Conservation (phyloP, 2,113 vertebrate genomes). For the Alouatta palliata region DNA sequence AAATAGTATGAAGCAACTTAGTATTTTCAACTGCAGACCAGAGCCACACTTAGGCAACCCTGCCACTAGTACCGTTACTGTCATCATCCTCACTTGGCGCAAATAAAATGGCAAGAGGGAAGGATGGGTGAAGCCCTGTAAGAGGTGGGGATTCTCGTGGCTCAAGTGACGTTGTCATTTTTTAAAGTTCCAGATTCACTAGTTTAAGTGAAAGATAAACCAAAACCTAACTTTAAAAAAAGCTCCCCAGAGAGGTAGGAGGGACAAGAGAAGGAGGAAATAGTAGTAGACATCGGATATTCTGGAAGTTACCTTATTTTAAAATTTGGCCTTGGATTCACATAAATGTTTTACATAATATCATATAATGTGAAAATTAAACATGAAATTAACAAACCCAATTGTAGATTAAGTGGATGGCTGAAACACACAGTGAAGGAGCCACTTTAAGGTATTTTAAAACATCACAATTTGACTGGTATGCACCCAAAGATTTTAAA, state of each 20-base stretch:
- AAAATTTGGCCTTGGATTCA: conserved; percentile 7
- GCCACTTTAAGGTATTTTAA: conserved; percentile 3
- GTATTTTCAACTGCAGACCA: conserved; percentile 14
- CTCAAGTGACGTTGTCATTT: neutral
- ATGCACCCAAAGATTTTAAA: neutral
- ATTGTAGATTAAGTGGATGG: neutral
- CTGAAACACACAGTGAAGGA: neutral
- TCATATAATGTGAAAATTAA: neutral
- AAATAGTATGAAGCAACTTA: conserved; percentile 22
- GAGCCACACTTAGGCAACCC: conserved; percentile 24
- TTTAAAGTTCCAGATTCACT: conserved; percentile 1
- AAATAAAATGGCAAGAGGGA: conserved; percentile 30
- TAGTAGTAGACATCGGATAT: neutral
- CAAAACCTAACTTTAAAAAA: neutral
- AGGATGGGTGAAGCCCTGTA: neutral
- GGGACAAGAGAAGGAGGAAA: neutral
- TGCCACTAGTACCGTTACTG: neutral
- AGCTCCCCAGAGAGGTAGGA: neutral
- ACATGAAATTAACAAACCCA: neutral
- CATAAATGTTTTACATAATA: neutral
- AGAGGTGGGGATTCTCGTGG: neutral
- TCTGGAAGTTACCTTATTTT: neutral
- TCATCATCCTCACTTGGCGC: neutral
- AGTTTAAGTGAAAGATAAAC: conserved; percentile 36
- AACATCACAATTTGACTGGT: neutral